phyloP scores from a whole-genome alignment of 2,888 invertebrate genomes.

The Sphecodes monilicornis region DNA sequence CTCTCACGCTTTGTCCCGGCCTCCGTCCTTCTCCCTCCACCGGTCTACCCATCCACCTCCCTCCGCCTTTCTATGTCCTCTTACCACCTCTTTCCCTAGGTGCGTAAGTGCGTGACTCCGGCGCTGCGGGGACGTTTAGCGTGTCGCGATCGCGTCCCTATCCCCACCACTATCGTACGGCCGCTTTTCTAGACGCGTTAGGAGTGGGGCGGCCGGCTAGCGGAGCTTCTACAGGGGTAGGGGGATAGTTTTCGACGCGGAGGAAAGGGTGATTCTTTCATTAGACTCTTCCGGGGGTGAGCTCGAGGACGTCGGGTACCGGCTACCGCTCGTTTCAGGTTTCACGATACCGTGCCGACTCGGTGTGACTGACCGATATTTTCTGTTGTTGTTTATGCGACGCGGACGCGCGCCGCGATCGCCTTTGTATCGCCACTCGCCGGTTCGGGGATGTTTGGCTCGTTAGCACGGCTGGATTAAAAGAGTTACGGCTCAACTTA shows the following conservation, averaged over 20 bases:
- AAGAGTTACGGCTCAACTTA: neutral
- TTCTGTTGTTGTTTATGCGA: conserved; percentile 47
- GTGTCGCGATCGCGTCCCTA: conserved; percentile 62
- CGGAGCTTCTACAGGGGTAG: conserved; percentile 11
- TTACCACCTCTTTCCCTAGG: conserved; percentile 56
- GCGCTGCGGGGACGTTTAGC: conserved; percentile 63
- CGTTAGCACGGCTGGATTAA: neutral
- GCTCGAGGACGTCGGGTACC: conserved; percentile 58
- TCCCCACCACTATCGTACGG: conserved; percentile 37
- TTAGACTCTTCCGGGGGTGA: conserved; percentile 56
- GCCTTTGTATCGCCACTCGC: neutral
- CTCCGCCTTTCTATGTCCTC: conserved; percentile 33
- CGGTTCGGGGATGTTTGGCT: neutral
- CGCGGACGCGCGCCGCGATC: neutral
- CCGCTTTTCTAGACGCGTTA: neutral
- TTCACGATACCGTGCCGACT: conserved; percentile 34
- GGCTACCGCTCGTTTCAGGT: conserved; percentile 48
- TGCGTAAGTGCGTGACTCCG: conserved; percentile 68
- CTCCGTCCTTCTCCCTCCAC: conserved; percentile 30
- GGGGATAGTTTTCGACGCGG: conserved; percentile 35
- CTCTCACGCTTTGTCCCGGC: neutral
- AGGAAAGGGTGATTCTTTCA: conserved; percentile 58
- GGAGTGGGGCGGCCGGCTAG: neutral
- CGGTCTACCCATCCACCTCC: conserved; percentile 15
- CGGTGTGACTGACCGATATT: conserved; percentile 62